Conservation (phyloP, 1,140 invertebrate species). For the Arctopsyche grandis region DNA sequence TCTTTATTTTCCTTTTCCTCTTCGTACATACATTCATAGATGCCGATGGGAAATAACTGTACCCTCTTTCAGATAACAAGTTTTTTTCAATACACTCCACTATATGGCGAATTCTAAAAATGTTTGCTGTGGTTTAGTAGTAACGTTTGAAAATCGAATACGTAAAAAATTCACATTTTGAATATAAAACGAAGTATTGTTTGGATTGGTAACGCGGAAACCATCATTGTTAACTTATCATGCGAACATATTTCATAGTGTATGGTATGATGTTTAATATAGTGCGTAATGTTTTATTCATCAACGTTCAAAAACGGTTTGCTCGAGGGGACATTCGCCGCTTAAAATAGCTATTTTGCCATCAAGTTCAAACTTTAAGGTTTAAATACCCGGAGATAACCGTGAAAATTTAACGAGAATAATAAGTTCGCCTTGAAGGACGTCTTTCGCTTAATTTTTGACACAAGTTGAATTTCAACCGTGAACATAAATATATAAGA, state of each 20-base stretch:
- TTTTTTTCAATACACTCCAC: too few species aligned
- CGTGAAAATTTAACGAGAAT: neutral
- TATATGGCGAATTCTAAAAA: too few species aligned
- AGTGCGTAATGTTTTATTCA: neutral
- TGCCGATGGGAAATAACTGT: too few species aligned
- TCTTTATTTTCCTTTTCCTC: too few species aligned
- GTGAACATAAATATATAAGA: neutral
- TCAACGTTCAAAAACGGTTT: neutral
- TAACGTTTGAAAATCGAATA: too few species aligned
- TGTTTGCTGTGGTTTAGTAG: too few species aligned
- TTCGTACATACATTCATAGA: too few species aligned
- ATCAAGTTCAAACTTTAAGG: neutral
- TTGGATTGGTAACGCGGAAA: neutral
- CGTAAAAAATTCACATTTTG: too few species aligned
- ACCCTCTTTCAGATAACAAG: too few species aligned
- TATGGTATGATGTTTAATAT: too few species aligned
- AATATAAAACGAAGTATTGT: neutral
- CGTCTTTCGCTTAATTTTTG: slow-evolving; percentile 5
- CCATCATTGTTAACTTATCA: neutral
- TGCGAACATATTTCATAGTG: too few species aligned
- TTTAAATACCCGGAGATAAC: neutral
- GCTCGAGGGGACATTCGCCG: neutral
- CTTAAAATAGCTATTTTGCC: slow-evolving; percentile 9
- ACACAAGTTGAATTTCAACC: neutral
- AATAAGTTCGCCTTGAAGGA: neutral